Evolutionary conservation across 2,888 invertebrate genomes (phyloP), one percentile per base, ranked within the genome.

Genomic region (Galeopsomyia nigrocyanea): DNA sequence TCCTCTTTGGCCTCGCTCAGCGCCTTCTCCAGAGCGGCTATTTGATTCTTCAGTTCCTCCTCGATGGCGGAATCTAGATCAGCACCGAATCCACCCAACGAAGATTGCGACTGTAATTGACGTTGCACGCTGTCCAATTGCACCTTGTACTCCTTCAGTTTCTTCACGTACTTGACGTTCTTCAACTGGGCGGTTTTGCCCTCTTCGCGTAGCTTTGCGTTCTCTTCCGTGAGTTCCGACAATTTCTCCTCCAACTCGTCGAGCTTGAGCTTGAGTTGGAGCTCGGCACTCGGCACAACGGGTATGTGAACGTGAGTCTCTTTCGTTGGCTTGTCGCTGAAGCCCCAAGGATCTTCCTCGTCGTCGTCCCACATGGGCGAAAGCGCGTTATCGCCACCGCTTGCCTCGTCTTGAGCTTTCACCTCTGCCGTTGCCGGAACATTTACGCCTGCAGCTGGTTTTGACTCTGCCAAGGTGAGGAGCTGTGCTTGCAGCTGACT

Each of bases 91-190:
- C 71, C 65, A 17, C 88, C 88, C 58, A 89, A 79, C 65, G 90
- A 88, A 78, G 88, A 89, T 49, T 88, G 87, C 26, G 88, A 84
- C 78, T 88, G 89, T 71, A 90, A 79, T 82, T 91, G 90, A 69
- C 88, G 88, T 14, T 87, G 86, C 50, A 92, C 83, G 77, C 89
- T 88, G 50, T 93, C 92, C 81, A 92, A 90, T 74, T 90, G 90
- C 2, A 87, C 86, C 85, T 96, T 96, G 68, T 95, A 90, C 82
- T 95, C 93, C 84, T 95, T 96, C 56, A 96, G 87, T 85, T 95
- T 96, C 80, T 93, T 93, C 78, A 96, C 88, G 77, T 95, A 89
- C 87, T 95, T 96, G 1, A 91, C 90, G 46, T 92, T 91, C 83
- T 95, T 95, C 0, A 91, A 86, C 83, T 94, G 92, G 73, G 90